Percentiles rank a stretch among this genome's conserved stretches.
These are phyloP conservation scores for Acanthis flammea DNA, from an alignment of 2,797 vertebrate genomes.

Conservation along the genomic window DNA sequence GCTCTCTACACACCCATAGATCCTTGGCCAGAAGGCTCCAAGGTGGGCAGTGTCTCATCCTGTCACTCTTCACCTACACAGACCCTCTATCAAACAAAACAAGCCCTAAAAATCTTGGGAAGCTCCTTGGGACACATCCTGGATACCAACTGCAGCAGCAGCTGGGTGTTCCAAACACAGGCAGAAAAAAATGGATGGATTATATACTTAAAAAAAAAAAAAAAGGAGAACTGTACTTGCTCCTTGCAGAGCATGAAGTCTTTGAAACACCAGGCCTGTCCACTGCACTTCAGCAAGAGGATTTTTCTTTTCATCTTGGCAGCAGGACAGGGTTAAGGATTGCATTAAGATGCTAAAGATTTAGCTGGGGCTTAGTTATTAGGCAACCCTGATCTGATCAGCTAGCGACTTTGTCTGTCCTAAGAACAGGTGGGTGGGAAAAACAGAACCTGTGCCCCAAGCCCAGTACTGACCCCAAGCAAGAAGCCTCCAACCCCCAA, in stretches of 20 bases:
- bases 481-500: not conserved
- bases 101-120: not conserved
- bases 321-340: not conserved
- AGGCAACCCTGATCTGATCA: constrained; percentile 11
- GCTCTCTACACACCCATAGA: not conserved
- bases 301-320: not conserved
- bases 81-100: not conserved
- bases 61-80: not conserved
- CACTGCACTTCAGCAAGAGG: not conserved
- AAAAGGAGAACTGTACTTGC: not conserved
- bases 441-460: not conserved
- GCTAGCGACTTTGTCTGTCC: not conserved
- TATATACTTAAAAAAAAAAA: rapidly evolving
- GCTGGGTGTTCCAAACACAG: not conserved
- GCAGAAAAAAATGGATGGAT: not conserved
- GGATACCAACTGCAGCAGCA: not conserved
- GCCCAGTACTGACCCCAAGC: not conserved
- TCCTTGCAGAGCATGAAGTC: not conserved
- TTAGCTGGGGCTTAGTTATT: not conserved
- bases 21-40: not conserved
- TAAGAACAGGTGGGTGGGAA: not conserved
- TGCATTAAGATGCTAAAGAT: not conserved
- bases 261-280: not conserved
- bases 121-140: not conserved
- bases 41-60: not conserved